Evolutionary conservation across 2,797 vertebrate species (phyloP).

Genomic region (Pseudomugil tenellus): DNA sequence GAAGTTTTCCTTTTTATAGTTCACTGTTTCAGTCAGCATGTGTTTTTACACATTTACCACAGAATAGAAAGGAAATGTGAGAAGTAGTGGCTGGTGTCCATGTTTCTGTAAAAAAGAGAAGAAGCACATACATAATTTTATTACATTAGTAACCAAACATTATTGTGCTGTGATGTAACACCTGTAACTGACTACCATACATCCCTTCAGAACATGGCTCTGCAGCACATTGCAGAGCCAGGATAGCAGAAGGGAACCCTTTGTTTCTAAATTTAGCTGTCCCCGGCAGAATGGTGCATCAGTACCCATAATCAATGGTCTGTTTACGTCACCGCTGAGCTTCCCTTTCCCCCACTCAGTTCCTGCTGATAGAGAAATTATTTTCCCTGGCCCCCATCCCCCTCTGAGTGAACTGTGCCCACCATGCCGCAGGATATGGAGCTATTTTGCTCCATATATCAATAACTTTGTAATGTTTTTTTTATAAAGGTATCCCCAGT

Average conservation of each 20-base stretch:
- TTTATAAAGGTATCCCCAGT: slow-evolving; percentile 18
- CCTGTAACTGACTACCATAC: too few species aligned
- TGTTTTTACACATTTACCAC: neutral
- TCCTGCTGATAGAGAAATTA: slow-evolving; percentile 29
- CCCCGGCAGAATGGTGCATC: slow-evolving; percentile 68
- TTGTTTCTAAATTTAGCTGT: slow-evolving; percentile 79
- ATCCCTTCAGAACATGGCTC: too few species aligned
- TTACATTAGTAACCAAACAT: neutral
- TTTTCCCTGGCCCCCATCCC: slow-evolving; percentile 35
- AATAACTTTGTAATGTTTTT: slow-evolving; percentile 5
- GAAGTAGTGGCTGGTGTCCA: neutral
- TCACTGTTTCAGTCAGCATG: too few species aligned
- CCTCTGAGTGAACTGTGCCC: slow-evolving; percentile 47
- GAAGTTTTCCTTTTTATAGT: too few species aligned
- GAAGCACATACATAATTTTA: neutral
- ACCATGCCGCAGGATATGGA: slow-evolving; percentile 20
- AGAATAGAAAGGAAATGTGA: neutral
- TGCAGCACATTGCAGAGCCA: too few species aligned
- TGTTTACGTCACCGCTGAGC: slow-evolving; percentile 63
- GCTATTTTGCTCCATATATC: slow-evolving; percentile 29
- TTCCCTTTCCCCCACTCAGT: slow-evolving; percentile 18
- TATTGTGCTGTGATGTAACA: slow-evolving; percentile 35
- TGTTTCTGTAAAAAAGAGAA: neutral
- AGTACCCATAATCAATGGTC: slow-evolving; percentile 71
- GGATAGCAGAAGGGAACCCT: slow-evolving; percentile 78